Conservation (phyloP, 2,888 invertebrate genomes). For the Calephelis perditalis region DNA sequence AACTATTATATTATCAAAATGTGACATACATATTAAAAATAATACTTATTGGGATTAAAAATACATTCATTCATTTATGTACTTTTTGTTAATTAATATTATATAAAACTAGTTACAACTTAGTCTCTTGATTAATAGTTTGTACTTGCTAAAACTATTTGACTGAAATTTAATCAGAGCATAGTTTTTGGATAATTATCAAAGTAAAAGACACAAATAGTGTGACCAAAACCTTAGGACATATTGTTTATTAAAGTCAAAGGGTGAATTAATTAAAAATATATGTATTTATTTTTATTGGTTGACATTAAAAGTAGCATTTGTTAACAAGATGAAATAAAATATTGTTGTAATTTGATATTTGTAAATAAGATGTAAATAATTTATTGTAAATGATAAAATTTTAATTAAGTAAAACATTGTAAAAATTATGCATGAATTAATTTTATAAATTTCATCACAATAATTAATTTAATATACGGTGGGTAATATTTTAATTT, state of each 20-base stretch:
- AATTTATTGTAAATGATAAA: constrained; percentile 14
- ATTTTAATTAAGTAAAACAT: constrained; percentile 6
- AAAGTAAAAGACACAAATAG: no score
- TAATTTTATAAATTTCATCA: constrained; percentile 14
- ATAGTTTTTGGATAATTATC: no score
- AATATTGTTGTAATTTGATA: constrained; percentile 1
- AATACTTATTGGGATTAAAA: no score
- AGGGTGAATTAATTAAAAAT: neutral
- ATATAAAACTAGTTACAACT: no score
- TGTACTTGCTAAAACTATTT: no score
- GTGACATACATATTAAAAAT: no score
- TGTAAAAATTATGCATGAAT: neutral
- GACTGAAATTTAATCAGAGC: no score
- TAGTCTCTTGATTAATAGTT: no score
- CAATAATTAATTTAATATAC: neutral
- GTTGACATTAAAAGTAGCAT: constrained; percentile 8
- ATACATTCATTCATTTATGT: no score
- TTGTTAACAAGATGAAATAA: neutral
- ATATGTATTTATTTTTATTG: constrained; percentile 7
- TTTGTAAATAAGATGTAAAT: neutral
- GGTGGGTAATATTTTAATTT: constrained; percentile 15
- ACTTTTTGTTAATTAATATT: no score
- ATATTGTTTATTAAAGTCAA: neutral
- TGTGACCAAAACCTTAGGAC: no score
- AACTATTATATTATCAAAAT: no score